Evolutionary conservation across 2,888 invertebrate genomes (phyloP), one percentile per base, ranked within the genome.

Genomic region (Odontocolon sp.): DNA sequence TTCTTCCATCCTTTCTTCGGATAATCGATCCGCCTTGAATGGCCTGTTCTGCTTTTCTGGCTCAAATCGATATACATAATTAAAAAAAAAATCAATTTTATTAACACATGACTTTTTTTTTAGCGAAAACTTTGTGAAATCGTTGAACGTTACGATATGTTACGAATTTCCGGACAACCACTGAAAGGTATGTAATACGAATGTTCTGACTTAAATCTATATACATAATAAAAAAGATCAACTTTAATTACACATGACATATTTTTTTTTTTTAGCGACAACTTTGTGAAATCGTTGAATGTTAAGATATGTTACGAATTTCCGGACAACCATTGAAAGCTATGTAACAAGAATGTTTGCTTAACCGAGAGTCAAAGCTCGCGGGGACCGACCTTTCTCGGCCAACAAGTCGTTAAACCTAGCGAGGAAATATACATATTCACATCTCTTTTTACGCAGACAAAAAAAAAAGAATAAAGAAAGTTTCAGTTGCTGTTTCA

Each of bases 281-380:
- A n/a, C n/a, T n/a, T n/a, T n/a, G n/a, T n/a, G n/a, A 16, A 47
- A 26, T 14, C 5, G 45, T 26, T 26, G 14, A n/a, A n/a, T n/a
- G n/a, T n/a, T 26, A 52, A 52, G 1, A 28, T 50, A n/a, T 26
- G 6, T 50, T 11, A n/a, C 11, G n/a, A n/a, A n/a, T n/a, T n/a
- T n/a, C n/a, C n/a, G n/a, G n/a, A n/a, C n/a, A n/a, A n/a, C n/a
- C n/a, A n/a, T 11, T 11, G 6, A 2, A 36, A 14, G 21, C n/a
- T n/a, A n/a, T 23, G 38, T 14, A 16, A 14, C 26, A 6, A 23
- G 31, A 11, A 11, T 76, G 11, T 77, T 77, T 77, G 63, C 68
- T 52, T 8, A 72, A 72, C 57, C 21, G 67, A 64, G 57, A 77
- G 72, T 72, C 28, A 33, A 68, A 68, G 18, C 52, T 71, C 18